Percentiles rank a stretch among this genome's conserved stretches.
phyloP scores from a whole-genome alignment of 2,888 invertebrate species.

The Minunthozetes semirufus region DNA sequence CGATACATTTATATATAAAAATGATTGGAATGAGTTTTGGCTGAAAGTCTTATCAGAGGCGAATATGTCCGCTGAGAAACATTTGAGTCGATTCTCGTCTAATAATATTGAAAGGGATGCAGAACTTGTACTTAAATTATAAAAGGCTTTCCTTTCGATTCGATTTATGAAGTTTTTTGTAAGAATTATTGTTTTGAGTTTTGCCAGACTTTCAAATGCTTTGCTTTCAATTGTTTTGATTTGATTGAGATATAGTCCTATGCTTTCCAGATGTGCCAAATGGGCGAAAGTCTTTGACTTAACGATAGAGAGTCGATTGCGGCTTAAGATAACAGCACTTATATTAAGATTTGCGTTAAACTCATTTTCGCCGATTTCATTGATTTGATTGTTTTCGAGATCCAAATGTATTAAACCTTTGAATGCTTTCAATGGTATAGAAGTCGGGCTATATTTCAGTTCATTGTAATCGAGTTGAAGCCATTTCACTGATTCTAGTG shows the following conservation, averaged over 20 bases:
- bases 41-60: neutral
- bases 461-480: conserved; percentile 58
- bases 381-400: conserved; percentile 74
- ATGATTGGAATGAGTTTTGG: neutral
- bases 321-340: conserved; percentile 70
- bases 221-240: conserved; percentile 63
- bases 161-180: conserved; percentile 70
- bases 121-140: conserved; percentile 58
- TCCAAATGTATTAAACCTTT: conserved; percentile 74
- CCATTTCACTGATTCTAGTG: conserved; percentile 41
- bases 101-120: conserved; percentile 33
- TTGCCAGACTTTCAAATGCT: conserved; percentile 69
- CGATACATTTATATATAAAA: conserved; percentile 61
- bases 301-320: conserved; percentile 66
- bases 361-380: conserved; percentile 58
- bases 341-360: conserved; percentile 60
- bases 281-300: conserved; percentile 64
- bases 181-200: conserved; percentile 71
- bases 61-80: conserved; percentile 30
- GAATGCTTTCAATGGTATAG: conserved; percentile 49
- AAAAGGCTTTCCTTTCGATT: conserved; percentile 66
- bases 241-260: conserved; percentile 68
- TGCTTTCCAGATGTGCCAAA: conserved; percentile 64
- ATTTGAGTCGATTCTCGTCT: conserved; percentile 35
- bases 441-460: conserved; percentile 62